Conservation (phyloP, 2,888 invertebrate genomes). For the Caenorhabditis parvicauda region DNA sequence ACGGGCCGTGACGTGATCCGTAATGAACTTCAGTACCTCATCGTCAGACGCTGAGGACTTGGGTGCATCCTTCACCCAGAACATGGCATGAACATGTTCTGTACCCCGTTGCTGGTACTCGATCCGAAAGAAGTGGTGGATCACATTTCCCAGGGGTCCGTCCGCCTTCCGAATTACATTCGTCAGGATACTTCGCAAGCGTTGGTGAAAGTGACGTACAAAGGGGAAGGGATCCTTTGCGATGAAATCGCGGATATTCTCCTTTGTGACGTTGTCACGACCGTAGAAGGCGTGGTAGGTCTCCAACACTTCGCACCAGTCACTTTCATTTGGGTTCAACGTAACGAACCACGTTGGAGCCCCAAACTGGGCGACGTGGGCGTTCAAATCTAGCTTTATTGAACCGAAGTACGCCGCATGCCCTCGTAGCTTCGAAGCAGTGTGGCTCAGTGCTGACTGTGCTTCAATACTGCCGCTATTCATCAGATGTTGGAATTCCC, state of each 20-base stretch:
- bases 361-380: conserved; percentile 4
- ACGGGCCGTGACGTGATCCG: conserved; percentile 1
- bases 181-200: neutral
- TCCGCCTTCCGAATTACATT: neutral
- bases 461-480: too few species aligned
- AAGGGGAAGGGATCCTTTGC: conserved; percentile 6
- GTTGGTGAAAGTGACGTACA: conserved; percentile 2
- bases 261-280: neutral
- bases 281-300: neutral
- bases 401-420: too few species aligned
- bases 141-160: conserved; percentile 6
- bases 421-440: too few species aligned
- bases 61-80: conserved; percentile 6
- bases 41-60: neutral
- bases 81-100: conserved; percentile 7
- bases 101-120: conserved; percentile 10
- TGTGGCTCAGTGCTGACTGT: too few species aligned
- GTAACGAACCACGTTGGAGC: conserved; percentile 12
- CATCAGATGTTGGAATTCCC: too few species aligned
- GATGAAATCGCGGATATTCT: neutral
- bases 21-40: neutral
- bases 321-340: conserved; percentile 7
- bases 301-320: conserved; percentile 5
- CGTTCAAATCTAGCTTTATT: neutral
- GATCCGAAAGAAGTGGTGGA: conserved; percentile 1